These are phyloP conservation scores for Microplitis demolitor DNA, from an alignment of 1,140 invertebrate genomes.

Conservation along the genomic window DNA sequence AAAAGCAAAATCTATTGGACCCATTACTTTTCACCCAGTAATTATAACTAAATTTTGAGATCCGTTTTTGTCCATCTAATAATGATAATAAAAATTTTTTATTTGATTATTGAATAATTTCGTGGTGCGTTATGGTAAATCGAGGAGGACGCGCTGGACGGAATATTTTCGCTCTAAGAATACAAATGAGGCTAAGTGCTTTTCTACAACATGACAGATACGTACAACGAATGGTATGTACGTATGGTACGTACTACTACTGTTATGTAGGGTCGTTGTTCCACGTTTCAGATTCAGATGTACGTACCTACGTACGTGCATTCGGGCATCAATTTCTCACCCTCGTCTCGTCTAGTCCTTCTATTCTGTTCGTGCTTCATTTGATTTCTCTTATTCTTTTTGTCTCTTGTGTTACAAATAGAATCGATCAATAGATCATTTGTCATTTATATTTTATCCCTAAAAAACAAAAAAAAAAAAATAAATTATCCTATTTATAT, in stretches of 20 bases:
- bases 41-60: too few relatives aligned
- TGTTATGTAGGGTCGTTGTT: neutral
- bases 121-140: constrained; percentile 59
- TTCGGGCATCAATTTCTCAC: constrained; percentile 1
- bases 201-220: constrained; percentile 35
- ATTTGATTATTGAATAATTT: constrained; percentile 63
- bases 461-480: too few relatives aligned
- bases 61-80: too few relatives aligned
- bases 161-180: constrained; percentile 49
- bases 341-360: neutral
- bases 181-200: constrained; percentile 60
- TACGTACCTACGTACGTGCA: neutral
- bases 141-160: constrained; percentile 32
- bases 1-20: too few relatives aligned
- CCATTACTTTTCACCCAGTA: too few relatives aligned
- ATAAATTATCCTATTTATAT: too few relatives aligned
- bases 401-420: neutral
- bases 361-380: neutral
- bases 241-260: constrained; percentile 16
- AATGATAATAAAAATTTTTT: constrained; percentile 32
- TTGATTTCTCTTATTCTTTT: neutral
- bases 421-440: neutral
- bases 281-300: neutral
- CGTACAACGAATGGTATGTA: neutral
- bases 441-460: neutral